Evolutionary conservation across 2,888 invertebrate genomes (phyloP).

Genomic region (Catotricha subobsoleta): DNA sequence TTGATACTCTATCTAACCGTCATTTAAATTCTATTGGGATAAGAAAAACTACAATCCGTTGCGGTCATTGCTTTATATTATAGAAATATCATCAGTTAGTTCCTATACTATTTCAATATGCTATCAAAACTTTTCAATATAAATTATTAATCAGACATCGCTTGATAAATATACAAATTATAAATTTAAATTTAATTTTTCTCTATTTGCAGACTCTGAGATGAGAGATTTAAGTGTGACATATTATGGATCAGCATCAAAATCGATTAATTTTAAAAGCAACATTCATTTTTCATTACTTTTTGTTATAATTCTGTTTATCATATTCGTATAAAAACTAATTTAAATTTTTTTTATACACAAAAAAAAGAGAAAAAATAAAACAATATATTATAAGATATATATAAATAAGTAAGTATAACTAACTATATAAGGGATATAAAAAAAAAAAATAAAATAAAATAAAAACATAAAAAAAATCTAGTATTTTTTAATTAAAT

Average conservation of each 20-base stretch:
- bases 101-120: no score
- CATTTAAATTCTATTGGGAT: no score
- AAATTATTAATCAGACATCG: no score
- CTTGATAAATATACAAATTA: no score
- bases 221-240: slow-evolving; percentile 30
- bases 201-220: slow-evolving; percentile 24
- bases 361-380: neutral
- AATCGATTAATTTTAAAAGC: neutral
- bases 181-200: no score
- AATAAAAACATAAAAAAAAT: neutral
- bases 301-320: neutral
- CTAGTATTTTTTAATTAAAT: no score
- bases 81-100: no score
- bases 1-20: no score
- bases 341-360: neutral
- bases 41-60: no score
- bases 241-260: slow-evolving; percentile 21
- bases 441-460: neutral
- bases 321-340: slow-evolving; percentile 1
- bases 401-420: neutral
- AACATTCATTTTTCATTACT: neutral
- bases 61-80: no score
- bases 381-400: neutral
- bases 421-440: neutral
- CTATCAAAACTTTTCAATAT: neutral